These are phyloP conservation scores for Volucella bombylans DNA, from an alignment of 2,888 invertebrate species.

Conservation along the genomic window DNA sequence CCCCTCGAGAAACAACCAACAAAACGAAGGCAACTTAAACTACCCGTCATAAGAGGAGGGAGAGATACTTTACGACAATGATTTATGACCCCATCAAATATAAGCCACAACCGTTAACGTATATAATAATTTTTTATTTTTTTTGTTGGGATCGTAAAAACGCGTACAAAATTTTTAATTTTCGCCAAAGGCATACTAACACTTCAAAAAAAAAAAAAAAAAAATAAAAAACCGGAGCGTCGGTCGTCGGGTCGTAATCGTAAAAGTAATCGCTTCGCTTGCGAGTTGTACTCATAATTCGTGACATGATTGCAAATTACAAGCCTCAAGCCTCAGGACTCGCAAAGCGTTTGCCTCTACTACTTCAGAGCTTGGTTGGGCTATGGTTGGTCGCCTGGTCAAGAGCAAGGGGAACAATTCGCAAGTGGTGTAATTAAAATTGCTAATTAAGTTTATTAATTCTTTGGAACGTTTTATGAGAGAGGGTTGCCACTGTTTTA, in stretches of 20 bases:
- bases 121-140: constrained; percentile 12
- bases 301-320: constrained; percentile 71
- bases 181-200: constrained; percentile 35
- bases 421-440: constrained; percentile 3
- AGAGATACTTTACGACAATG: constrained; percentile 66
- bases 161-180: constrained; percentile 72
- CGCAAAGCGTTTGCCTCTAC: too few species aligned
- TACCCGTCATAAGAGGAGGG: constrained; percentile 9
- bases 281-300: constrained; percentile 70
- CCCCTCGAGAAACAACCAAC: background rate
- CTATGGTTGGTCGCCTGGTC: too few species aligned
- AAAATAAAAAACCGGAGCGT: background rate
- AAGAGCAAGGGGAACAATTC: background rate
- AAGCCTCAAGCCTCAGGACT: background rate
- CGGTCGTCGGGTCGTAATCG: constrained; percentile 25
- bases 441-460: constrained; percentile 12
- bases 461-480: background rate
- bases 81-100: constrained; percentile 71
- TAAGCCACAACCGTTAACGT: constrained; percentile 69
- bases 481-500: too few species aligned
- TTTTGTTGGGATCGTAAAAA: constrained; percentile 56
- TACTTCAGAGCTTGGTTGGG: constrained; percentile 1
- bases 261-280: constrained; percentile 67
- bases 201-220: background rate
- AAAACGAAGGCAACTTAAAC: constrained; percentile 4